Evolutionary conservation across 2,888 invertebrate genomes (phyloP).

Genomic region (Drosophila seclusa): DNA sequence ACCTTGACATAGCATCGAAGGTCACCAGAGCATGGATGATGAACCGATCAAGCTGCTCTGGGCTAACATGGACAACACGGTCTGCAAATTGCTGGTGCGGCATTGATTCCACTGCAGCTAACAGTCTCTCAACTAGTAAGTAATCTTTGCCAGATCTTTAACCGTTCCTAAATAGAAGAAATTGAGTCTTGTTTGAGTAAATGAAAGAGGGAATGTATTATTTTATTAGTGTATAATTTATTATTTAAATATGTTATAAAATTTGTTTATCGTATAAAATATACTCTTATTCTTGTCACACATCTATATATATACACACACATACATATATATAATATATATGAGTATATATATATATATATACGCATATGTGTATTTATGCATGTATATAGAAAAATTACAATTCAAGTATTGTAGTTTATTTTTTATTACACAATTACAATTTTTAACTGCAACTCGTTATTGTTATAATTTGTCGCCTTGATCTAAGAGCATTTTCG

Average conservation of each 20-base stretch:
- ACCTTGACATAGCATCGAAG: not conserved
- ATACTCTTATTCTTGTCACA: conserved; percentile 76
- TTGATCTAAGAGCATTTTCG: conserved; percentile 49
- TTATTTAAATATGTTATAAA: conserved; percentile 80
- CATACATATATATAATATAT: not conserved
- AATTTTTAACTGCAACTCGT: conserved; percentile 79
- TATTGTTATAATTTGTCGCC: conserved; percentile 70
- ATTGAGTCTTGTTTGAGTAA: not conserved
- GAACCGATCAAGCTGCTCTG: not conserved
- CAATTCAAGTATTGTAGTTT: conserved; percentile 60
- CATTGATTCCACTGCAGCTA: not conserved
- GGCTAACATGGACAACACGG: not conserved
- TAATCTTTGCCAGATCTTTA: not conserved
- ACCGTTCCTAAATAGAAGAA: not conserved
- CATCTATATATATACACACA: conserved; percentile 55
- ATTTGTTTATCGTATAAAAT: conserved; percentile 80
- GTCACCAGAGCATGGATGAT: not conserved
- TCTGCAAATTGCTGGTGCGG: not conserved
- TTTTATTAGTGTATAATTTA: conserved; percentile 77
- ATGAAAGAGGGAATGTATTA: conserved; percentile 2
- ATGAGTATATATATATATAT: conserved; percentile 30
- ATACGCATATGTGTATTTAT: conserved; percentile 52
- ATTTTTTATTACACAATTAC: conserved; percentile 67
- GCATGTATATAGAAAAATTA: conserved; percentile 68
- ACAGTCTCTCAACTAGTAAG: not conserved